Evolutionary conservation across 2,113 vertebrate species (phyloP).

Genomic region (Dendropsophus ebraccatus): DNA sequence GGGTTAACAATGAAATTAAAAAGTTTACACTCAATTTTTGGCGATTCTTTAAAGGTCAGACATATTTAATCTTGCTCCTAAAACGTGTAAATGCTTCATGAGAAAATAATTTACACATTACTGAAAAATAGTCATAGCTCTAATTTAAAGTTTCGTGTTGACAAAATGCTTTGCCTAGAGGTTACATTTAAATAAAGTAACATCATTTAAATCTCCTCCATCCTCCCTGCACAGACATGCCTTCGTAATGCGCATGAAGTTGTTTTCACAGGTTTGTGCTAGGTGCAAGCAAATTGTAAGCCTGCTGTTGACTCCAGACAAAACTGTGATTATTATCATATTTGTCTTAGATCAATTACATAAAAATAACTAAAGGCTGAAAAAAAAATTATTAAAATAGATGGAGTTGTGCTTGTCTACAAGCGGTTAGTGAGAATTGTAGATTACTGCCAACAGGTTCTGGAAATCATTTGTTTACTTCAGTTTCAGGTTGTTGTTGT

Average conservation of each 20-base stretch:
- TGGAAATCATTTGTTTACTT: not conserved
- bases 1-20: slow-evolving; percentile 13
- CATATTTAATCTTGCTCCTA: slow-evolving; percentile 26
- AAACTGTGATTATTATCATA: slow-evolving; percentile 13
- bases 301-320: not conserved
- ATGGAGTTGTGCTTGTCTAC: not conserved
- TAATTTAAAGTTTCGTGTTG: slow-evolving; percentile 41
- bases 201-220: slow-evolving; percentile 30
- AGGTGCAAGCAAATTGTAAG: slow-evolving; percentile 36
- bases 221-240: slow-evolving; percentile 45
- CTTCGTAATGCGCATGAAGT: not conserved
- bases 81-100: slow-evolving; percentile 40
- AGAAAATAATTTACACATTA: slow-evolving; percentile 55
- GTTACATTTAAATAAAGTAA: slow-evolving; percentile 50
- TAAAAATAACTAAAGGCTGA: not conserved
- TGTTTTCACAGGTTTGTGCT: slow-evolving; percentile 20
- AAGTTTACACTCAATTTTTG: not conserved
- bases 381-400: not conserved
- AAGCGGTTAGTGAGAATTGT: not conserved
- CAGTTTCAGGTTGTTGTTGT: not conserved
- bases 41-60: slow-evolving; percentile 31
- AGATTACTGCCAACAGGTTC: not conserved
- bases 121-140: slow-evolving; percentile 38
- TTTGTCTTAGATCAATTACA: not conserved
- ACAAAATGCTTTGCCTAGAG: slow-evolving; percentile 36